Conservation (phyloP, 2,888 invertebrate species). For the Embidobia sp. region DNA sequence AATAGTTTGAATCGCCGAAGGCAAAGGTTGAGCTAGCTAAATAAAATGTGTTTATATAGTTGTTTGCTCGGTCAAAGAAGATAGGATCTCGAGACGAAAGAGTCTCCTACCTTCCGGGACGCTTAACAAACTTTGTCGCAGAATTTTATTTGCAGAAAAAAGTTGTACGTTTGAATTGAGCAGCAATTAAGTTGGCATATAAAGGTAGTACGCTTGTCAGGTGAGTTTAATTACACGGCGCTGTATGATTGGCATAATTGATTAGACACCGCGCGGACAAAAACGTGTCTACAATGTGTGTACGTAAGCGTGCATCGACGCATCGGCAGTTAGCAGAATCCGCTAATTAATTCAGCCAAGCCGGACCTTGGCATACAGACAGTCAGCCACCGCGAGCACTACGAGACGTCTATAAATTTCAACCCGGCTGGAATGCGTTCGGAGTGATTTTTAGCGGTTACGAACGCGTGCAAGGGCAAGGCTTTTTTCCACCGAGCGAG, state of each 20-base stretch:
- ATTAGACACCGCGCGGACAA: conserved; percentile 12
- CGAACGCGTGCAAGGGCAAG: conserved; percentile 75
- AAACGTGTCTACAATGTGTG: conserved; percentile 18
- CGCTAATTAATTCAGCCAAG: conserved; percentile 59
- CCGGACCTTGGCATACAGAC: conserved; percentile 72
- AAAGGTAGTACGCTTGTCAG: not conserved
- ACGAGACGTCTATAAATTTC: conserved; percentile 70
- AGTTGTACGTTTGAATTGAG: not conserved
- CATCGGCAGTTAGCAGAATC: conserved; percentile 29
- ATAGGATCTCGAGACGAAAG: too few species aligned
- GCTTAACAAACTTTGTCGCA: too few species aligned
- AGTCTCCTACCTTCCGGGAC: too few species aligned
- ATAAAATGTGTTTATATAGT: too few species aligned
- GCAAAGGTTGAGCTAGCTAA: too few species aligned
- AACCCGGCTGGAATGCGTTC: conserved; percentile 71
- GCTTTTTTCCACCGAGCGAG: conserved; percentile 64
- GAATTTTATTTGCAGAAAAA: too few species aligned
- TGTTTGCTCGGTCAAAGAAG: too few species aligned
- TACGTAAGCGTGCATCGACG: conserved; percentile 9
- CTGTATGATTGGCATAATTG: conserved; percentile 16
- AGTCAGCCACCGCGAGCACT: conserved; percentile 48
- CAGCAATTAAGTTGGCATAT: not conserved
- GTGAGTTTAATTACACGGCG: not conserved
- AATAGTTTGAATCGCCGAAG: too few species aligned
- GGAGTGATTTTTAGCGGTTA: conserved; percentile 68